phyloP scores from a whole-genome alignment of 1,140 invertebrate genomes.

The Orius laevigatus region DNA sequence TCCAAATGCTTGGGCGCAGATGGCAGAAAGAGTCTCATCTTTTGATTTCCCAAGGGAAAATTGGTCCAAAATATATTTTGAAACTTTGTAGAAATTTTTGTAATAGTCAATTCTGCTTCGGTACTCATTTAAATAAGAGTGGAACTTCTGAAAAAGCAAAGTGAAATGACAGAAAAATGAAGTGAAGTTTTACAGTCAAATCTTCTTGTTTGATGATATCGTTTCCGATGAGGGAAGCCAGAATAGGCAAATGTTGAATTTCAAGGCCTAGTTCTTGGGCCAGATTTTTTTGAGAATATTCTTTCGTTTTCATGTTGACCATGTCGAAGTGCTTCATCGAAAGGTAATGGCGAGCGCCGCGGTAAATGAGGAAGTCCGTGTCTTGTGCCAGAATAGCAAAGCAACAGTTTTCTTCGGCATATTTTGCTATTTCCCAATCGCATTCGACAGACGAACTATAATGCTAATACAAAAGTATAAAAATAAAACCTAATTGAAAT shows the following conservation, averaged over 20 bases:
- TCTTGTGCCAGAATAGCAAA: conserved; percentile 27
- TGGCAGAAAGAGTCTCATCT: no score
- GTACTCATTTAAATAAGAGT: no score
- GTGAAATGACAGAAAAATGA: no score
- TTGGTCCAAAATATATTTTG: no score
- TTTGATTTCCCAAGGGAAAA: no score
- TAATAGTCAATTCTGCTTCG: no score
- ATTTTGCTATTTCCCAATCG: conserved; percentile 26
- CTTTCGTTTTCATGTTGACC: conserved; percentile 22
- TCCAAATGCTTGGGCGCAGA: no score
- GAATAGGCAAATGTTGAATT: conserved; percentile 23
- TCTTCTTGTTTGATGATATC: conserved; percentile 24
- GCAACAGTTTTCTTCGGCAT: conserved; percentile 22
- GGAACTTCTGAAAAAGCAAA: no score
- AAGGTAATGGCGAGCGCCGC: conserved; percentile 24
- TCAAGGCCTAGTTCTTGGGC: conserved; percentile 20
- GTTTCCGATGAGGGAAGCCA: conserved; percentile 26
- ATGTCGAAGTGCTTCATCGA: conserved; percentile 25
- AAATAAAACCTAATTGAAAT: no score
- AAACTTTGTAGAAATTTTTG: no score
- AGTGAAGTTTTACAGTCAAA: conserved; percentile 21
- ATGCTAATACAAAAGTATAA: conserved; percentile 15
- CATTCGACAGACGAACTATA: conserved; percentile 24
- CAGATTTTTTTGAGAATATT: conserved; percentile 24
- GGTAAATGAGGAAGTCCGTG: conserved; percentile 26